These are phyloP conservation scores for Alcedo atthis DNA, from an alignment of 2,797 vertebrate species.

Conservation along the genomic window DNA sequence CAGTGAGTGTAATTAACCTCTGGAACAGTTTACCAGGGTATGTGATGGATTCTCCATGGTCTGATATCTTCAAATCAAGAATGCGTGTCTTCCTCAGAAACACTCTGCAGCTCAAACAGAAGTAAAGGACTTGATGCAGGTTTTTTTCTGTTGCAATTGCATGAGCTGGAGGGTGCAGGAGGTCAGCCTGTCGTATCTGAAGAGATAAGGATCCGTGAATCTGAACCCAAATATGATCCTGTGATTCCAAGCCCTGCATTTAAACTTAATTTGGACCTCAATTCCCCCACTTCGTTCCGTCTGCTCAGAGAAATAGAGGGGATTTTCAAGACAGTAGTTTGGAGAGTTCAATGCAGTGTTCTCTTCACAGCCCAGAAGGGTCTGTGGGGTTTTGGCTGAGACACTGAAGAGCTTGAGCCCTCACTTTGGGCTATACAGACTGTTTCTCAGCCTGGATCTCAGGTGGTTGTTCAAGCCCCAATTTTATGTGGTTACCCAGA, in stretches of 20 bases:
- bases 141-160: not conserved
- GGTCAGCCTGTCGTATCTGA: not conserved
- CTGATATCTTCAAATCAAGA: constrained; percentile 33
- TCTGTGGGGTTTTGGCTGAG: not conserved
- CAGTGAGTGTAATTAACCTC: constrained; percentile 15
- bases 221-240: not conserved
- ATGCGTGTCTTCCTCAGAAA: constrained; percentile 6
- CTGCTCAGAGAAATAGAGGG: not conserved
- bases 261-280: not conserved
- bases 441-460: not conserved
- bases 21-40: constrained; percentile 2
- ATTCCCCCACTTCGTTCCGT: not conserved
- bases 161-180: not conserved
- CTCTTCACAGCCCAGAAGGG: not conserved
- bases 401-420: not conserved
- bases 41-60: constrained; percentile 32
- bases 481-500: not conserved
- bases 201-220: not conserved
- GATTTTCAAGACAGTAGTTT: not conserved
- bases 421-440: not conserved
- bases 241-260: not conserved
- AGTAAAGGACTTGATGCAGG: not conserved
- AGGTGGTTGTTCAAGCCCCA: not conserved
- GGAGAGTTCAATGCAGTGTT: not conserved
- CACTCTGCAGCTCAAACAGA: not conserved